These are phyloP conservation scores for Montipora foliosa DNA, from an alignment of 64 coral and sea anemone genomes.

Conservation along the genomic window DNA sequence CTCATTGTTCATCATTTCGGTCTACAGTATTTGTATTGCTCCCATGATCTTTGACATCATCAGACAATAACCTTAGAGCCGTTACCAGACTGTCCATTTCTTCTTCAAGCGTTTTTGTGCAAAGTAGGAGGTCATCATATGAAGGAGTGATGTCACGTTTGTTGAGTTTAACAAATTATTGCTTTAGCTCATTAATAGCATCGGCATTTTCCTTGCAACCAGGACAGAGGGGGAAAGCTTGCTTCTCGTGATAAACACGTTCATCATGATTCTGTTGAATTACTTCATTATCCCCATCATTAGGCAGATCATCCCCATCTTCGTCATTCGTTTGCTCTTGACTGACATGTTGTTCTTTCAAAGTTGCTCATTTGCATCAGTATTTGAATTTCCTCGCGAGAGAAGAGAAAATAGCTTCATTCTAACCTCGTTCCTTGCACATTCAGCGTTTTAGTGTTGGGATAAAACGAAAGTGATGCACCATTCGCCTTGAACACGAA, in stretches of 20 bases:
- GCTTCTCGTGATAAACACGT: no score
- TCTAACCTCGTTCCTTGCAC: not conserved
- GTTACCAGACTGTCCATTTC: slow-evolving; percentile 31
- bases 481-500: not conserved
- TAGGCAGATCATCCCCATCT: no score
- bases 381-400: no score
- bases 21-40: not conserved
- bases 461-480: not conserved
- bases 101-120: slow-evolving; percentile 19
- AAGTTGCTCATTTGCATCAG: no score
- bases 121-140: slow-evolving; percentile 21
- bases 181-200: no score
- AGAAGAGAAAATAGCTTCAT: not conserved
- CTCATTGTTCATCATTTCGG: not conserved
- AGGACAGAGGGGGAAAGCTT: no score
- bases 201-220: no score
- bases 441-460: not conserved
- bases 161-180: no score
- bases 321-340: no score
- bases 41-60: not conserved
- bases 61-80: slow-evolving; percentile 9
- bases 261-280: no score
- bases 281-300: no score
- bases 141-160: not conserved
- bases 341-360: no score